Evolutionary conservation across 2,113 vertebrate species (phyloP).

Genomic region (Eudyptes chrysolophus): DNA sequence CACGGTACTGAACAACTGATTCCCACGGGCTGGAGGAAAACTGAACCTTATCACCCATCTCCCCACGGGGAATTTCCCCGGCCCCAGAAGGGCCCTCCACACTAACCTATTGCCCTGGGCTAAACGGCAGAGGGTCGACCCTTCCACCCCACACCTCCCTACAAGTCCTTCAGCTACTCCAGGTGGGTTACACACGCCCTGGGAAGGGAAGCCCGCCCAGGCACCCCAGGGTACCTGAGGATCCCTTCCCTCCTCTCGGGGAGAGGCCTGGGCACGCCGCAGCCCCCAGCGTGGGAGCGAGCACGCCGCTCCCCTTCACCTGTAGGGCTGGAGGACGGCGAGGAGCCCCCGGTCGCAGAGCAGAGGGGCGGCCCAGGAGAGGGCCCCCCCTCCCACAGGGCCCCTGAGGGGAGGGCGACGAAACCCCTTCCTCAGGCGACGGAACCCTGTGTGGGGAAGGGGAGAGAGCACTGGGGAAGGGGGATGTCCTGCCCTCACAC

Average conservation of each 20-base stretch:
- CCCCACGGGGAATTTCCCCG: accelerated
- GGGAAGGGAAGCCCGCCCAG: background rate
- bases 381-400: background rate
- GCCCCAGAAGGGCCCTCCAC: background rate
- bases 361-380: background rate
- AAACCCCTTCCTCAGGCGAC: background rate
- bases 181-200: background rate
- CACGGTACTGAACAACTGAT: background rate
- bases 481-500: background rate
- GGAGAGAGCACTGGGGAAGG: background rate
- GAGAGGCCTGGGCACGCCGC: background rate
- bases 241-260: background rate
- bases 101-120: background rate
- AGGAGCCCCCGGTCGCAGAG: background rate
- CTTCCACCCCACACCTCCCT: background rate
- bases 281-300: background rate
- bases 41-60: background rate
- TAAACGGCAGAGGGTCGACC: background rate
- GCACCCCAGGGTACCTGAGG: background rate
- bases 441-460: background rate
- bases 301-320: background rate
- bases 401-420: background rate
- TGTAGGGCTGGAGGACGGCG: background rate
- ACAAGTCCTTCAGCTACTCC: background rate
- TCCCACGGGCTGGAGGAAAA: background rate